Base-by-base conservation (phyloP, 2,888 invertebrate genomes). In the Tanytarsus gracilentus region DNA sequence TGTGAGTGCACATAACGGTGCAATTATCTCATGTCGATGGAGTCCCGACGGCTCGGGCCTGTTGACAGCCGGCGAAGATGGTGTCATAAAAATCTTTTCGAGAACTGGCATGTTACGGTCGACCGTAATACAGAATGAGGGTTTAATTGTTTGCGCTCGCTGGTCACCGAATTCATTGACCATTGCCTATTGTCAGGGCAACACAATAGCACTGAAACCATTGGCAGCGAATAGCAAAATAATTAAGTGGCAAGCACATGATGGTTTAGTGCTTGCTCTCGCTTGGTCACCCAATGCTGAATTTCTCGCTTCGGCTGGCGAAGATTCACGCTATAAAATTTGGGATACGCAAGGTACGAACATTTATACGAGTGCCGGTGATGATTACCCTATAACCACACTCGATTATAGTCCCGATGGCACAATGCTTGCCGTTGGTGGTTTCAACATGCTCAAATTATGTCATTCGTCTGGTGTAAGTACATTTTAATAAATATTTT, bases 21-120 rank as follows among this genome's bases (percentile, higher is more conserved):
- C 98, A 9, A 87, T 93, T 62, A 78, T 95, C 21, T 81, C 85
- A 53, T 91, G 90, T 1, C 83, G 87, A 67, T 99, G 98, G 98
- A 94, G 92, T 72, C 86, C 86, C 59, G 97, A 97, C 75, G 98
- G 95, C 3, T 86, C 92, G 26, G 91, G 95, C n/a, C 79, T 99
- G 49, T 77, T 96, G 11, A 96, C 72, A 87, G 96, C 88, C 63
- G 97, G 97, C 0, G 98, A 99, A 77, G 99, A 99, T 76, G 99
- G 98, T 2, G 82, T 84, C 61, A 84, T 98, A 2, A 97, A 97
- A 76, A 86, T 98, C 62, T 99, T 98, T 98, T 98, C 98, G 0
- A 79, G 95, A 49, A 92, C 89, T 68, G 98, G 97, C 11, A 86
- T 94, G 79, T 77, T 99, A 11, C 81, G 99, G 2, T 94, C 96